A percentile compares a stretch with the other conserved stretches of the same genome.
phyloP scores from a whole-genome alignment of 2,888 invertebrate genomes.

The Leptinotarsa peninsularis region DNA sequence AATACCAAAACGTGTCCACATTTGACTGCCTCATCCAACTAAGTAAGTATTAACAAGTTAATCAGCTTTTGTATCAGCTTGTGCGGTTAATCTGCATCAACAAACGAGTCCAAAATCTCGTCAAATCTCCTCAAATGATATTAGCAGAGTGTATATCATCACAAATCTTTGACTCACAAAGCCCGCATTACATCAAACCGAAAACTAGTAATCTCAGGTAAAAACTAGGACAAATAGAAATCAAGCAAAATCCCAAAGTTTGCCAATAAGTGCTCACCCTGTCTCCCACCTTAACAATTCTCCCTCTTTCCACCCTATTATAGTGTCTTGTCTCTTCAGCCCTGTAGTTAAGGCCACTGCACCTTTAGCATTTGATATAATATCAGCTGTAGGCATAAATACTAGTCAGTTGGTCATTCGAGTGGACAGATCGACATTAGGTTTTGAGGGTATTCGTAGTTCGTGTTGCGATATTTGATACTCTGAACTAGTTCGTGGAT shows the following conservation, averaged over 20 bases:
- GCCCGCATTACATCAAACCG: constrained; percentile 33
- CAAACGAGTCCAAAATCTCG: background rate
- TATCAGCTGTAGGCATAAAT: constrained; percentile 29
- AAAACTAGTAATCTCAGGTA: constrained; percentile 42
- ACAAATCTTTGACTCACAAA: background rate
- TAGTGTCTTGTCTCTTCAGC: constrained; percentile 15
- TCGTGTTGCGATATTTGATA: constrained; percentile 5
- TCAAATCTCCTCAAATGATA: background rate
- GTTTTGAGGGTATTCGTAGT: constrained; percentile 13
- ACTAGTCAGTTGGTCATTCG: constrained; percentile 37
- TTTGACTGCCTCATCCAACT: background rate
- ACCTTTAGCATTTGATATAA: constrained; percentile 24
- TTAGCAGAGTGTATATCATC: background rate
- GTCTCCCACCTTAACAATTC: constrained; percentile 26
- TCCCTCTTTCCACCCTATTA: constrained; percentile 11
- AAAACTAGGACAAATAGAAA: no score
- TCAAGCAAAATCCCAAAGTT: constrained; percentile 44
- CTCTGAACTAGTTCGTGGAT: background rate
- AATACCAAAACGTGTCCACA: background rate
- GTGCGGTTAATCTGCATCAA: background rate
- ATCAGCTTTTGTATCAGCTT: background rate
- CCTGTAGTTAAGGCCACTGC: constrained; percentile 17
- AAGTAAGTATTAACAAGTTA: background rate
- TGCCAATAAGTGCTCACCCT: constrained; percentile 37
- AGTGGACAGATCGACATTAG: constrained; percentile 30